Percentiles rank a stretch among this genome's conserved stretches.
phyloP scores from a whole-genome alignment of 2,888 invertebrate species.

The Petrolisthes cinctipes region DNA sequence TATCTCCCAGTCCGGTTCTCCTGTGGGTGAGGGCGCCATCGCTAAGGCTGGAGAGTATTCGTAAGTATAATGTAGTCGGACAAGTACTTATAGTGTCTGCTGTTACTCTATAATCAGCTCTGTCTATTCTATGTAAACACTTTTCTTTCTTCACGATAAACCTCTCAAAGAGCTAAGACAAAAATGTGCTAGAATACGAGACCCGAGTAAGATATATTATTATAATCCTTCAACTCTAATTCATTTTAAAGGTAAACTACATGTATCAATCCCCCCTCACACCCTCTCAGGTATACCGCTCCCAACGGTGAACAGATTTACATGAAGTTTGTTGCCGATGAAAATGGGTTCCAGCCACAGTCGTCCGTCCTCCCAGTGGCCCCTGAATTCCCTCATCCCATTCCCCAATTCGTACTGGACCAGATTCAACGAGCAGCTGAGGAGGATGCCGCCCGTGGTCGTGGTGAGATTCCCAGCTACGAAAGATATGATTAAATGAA shows the following conservation, averaged over 20 bases:
- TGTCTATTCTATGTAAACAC: too few species aligned
- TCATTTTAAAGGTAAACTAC: too few species aligned
- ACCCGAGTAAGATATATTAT: background rate
- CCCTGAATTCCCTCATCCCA: slow-evolving; percentile 52
- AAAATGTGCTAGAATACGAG: too few species aligned
- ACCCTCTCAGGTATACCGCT: slow-evolving; percentile 51
- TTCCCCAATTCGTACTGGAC: slow-evolving; percentile 56
- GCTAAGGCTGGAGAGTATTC: slow-evolving; percentile 38
- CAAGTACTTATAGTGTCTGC: background rate
- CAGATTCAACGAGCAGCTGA: slow-evolving; percentile 55
- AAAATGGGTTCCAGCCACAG: slow-evolving; percentile 60
- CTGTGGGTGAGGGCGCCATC: slow-evolving; percentile 19
- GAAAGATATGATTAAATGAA: background rate
- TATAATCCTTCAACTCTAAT: background rate
- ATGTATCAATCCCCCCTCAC: background rate
- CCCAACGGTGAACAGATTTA: slow-evolving; percentile 48
- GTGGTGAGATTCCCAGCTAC: slow-evolving; percentile 4
- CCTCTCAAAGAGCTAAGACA: too few species aligned
- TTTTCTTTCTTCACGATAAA: too few species aligned
- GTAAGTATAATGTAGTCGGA: slow-evolving; percentile 13
- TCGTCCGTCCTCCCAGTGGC: slow-evolving; percentile 49
- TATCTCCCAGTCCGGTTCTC: slow-evolving; percentile 40
- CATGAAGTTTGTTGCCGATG: slow-evolving; percentile 59
- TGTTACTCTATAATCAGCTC: too few species aligned
- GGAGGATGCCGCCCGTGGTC: slow-evolving; percentile 43